Conservation (phyloP, 2,113 vertebrate genomes). For the Sylvicapra grimmia region DNA sequence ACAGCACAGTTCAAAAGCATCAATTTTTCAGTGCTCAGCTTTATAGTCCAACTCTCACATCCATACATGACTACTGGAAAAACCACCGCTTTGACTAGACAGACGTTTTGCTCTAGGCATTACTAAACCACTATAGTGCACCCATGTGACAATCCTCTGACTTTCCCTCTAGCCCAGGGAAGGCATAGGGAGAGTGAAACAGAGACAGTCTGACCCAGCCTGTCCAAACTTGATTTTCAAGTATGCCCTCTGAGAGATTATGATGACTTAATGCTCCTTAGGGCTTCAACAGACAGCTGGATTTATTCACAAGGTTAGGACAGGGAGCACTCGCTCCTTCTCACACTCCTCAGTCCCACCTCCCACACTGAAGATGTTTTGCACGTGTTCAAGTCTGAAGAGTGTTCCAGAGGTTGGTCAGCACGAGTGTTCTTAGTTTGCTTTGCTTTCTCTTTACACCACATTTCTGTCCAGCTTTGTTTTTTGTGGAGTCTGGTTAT, state of each 20-base stretch:
- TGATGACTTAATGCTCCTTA: fast-evolving
- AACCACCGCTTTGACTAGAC: background rate
- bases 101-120: background rate
- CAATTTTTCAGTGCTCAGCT: background rate
- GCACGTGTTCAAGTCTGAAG: fast-evolving
- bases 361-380: background rate
- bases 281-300: background rate
- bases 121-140: background rate
- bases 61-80: background rate
- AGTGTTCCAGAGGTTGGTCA: background rate
- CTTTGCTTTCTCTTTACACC: background rate
- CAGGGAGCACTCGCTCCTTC: background rate
- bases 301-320: fast-evolving
- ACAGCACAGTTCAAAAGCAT: background rate
- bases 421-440: fast-evolving
- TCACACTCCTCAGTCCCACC: fast-evolving
- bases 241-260: background rate
- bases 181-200: background rate
- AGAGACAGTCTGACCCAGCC: background rate
- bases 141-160: background rate
- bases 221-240: no score
- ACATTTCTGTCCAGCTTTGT: no score
- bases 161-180: background rate
- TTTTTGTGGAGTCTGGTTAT: background rate
- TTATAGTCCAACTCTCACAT: background rate